A percentile compares a stretch with the other conserved stretches of the same genome.
Evolutionary conservation across 1,140 invertebrate genomes (phyloP).

Genomic region (Zophobas atratus): DNA sequence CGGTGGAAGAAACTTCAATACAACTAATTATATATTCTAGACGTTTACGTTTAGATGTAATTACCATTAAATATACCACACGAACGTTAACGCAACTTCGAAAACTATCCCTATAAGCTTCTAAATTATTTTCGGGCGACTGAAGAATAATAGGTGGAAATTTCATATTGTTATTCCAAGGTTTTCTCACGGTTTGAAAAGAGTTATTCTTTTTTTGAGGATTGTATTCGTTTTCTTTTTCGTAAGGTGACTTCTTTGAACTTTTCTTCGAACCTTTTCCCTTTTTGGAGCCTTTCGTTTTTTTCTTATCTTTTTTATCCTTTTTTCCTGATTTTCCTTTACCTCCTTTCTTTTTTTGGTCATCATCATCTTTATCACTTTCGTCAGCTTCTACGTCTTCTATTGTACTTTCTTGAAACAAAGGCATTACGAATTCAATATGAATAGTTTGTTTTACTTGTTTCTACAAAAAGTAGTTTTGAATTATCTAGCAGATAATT

Average conservation of each 20-base stretch:
- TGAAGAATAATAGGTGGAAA: conserved; percentile 68
- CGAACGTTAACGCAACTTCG: conserved; percentile 68
- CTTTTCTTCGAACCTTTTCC: conserved; percentile 35
- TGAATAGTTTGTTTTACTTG: conserved; percentile 56
- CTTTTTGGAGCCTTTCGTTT: conserved; percentile 20
- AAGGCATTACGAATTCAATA: conserved; percentile 58
- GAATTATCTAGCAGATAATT: conserved; percentile 13
- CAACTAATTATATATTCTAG: conserved; percentile 25
- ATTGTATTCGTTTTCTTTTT: conserved; percentile 56
- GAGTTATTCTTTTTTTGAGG: conserved; percentile 65
- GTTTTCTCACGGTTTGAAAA: conserved; percentile 68
- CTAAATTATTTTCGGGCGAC: conserved; percentile 68
- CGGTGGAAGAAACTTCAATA: conserved; percentile 32
- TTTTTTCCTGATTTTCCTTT: too few species aligned
- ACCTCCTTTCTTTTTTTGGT: conserved; percentile 29
- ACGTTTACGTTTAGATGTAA: too few species aligned
- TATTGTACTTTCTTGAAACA: conserved; percentile 45
- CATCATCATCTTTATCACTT: conserved; percentile 20
- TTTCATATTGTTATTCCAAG: conserved; percentile 70
- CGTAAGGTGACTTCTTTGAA: conserved; percentile 44
- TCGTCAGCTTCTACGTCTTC: conserved; percentile 6
- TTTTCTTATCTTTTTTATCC: conserved; percentile 48
- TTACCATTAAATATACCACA: conserved; percentile 70
- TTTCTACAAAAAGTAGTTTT: conserved; percentile 53
- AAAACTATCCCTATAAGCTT: conserved; percentile 70